Base-by-base conservation (phyloP, 2,888 invertebrate genomes). In the Dryobota labecula region DNA sequence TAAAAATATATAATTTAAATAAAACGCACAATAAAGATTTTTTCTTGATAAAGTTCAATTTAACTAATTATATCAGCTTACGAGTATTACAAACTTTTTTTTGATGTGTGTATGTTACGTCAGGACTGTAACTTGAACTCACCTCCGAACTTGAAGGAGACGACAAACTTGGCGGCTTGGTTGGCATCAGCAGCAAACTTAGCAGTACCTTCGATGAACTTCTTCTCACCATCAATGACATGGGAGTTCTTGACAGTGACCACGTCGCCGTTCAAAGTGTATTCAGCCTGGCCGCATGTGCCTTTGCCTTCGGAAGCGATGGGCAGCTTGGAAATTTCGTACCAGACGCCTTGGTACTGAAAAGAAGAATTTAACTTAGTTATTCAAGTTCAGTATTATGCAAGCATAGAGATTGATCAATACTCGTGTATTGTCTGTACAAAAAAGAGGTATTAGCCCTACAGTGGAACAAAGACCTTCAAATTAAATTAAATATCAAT, bases 321-420 rank as follows among this genome's bases (percentile, higher is more conserved):
- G 68, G 97, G 97, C 85, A 97, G 97, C 84, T 97, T 96, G 84
- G 97, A 96, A 45, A 96, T 96, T 91, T 97, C 97, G 88, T 97
- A 97, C 97, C 97, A 97, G 81, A 95, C 94, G 56, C 97, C 97
- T 89, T 96, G 90, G 88, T 96, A 97, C 97, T 97, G 93, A 20
- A 65, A 80, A 64, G 8, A 47, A 8, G 18, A 68, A 43, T 27
- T 33, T n/a, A 13, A 11, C 53, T 76, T 43, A 60, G 15, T 1
- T 24, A 8, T 30, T 30, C 6, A 47, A 24, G 38, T 38, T 11
- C 18, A 15, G 2, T 33, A 7, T 18, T 18, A 30, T n/a, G 30
- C n/a, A 45, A 43, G 5, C 8, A 3, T 13, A 41, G 2, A 13
- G 20, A 30, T 30, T 20, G 20, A 30, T 30, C 15, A 15, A 9